Conservation (phyloP, 2,888 invertebrate genomes). For the Cosmorhoe ocellata region DNA sequence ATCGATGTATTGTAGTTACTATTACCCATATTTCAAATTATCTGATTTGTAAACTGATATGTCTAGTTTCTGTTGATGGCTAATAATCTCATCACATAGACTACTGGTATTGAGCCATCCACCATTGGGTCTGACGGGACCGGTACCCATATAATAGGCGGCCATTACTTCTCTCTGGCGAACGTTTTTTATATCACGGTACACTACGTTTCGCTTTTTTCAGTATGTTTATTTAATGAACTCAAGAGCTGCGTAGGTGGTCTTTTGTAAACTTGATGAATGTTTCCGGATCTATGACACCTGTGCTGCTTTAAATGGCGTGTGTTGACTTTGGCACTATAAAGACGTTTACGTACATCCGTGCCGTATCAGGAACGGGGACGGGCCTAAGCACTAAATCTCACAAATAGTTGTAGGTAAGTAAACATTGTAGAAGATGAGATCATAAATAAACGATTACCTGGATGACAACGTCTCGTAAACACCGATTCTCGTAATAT, state of each 20-base stretch:
- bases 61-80: neutral
- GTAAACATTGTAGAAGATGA: too few relatives aligned
- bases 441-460: too few relatives aligned
- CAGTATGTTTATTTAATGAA: conserved; percentile 11
- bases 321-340: conserved; percentile 15
- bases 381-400: too few relatives aligned
- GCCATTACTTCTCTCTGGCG: conserved; percentile 4
- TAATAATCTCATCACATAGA: neutral
- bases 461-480: too few relatives aligned
- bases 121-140: conserved; percentile 3
- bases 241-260: conserved; percentile 36
- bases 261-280: conserved; percentile 46
- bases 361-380: conserved; percentile 8
- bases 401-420: too few relatives aligned
- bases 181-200: conserved; percentile 7
- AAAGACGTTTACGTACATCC: neutral
- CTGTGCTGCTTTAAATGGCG: conserved; percentile 40
- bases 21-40: too few relatives aligned
- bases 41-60: too few relatives aligned
- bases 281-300: conserved; percentile 50
- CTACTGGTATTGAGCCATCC: neutral
- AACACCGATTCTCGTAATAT: too few relatives aligned
- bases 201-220: conserved; percentile 2
- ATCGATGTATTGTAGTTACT: too few relatives aligned
- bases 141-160: neutral